Conservation (phyloP, 2,888 invertebrate genomes). For the Psylliodes chrysocephalus region DNA sequence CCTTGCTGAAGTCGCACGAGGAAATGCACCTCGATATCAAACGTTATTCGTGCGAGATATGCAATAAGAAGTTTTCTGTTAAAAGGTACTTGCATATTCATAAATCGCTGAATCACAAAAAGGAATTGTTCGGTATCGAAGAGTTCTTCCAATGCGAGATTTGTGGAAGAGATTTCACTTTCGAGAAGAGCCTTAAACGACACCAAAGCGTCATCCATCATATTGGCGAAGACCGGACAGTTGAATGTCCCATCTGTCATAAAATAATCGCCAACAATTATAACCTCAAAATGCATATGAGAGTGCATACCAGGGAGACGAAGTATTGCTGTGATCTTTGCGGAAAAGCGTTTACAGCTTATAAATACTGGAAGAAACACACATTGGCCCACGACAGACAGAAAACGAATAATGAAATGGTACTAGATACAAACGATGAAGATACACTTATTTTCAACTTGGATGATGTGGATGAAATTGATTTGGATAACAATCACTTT, state of each 20-base stretch:
- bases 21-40: slow-evolving; percentile 56
- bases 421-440: not conserved
- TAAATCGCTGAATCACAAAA: slow-evolving; percentile 55
- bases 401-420: not conserved
- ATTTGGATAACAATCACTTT: slow-evolving; percentile 5
- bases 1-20: slow-evolving; percentile 53
- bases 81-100: slow-evolving; percentile 54
- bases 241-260: slow-evolving; percentile 53
- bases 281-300: slow-evolving; percentile 57
- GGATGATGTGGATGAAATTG: not conserved
- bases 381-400: slow-evolving; percentile 37
- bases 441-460: not conserved
- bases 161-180: slow-evolving; percentile 54
- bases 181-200: slow-evolving; percentile 55
- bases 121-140: slow-evolving; percentile 54
- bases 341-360: slow-evolving; percentile 52
- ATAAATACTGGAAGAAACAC: slow-evolving; percentile 53
- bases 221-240: slow-evolving; percentile 53
- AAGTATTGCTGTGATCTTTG: slow-evolving; percentile 55
- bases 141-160: slow-evolving; percentile 52
- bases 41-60: slow-evolving; percentile 55
- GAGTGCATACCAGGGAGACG: slow-evolving; percentile 56
- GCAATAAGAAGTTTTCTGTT: slow-evolving; percentile 55
- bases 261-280: slow-evolving; percentile 56
- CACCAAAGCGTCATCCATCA: slow-evolving; percentile 57